Evolutionary conservation across 2,113 vertebrate genomes (phyloP), one percentile per base, ranked within the genome.

Genomic region (Elephas maximus): DNA sequence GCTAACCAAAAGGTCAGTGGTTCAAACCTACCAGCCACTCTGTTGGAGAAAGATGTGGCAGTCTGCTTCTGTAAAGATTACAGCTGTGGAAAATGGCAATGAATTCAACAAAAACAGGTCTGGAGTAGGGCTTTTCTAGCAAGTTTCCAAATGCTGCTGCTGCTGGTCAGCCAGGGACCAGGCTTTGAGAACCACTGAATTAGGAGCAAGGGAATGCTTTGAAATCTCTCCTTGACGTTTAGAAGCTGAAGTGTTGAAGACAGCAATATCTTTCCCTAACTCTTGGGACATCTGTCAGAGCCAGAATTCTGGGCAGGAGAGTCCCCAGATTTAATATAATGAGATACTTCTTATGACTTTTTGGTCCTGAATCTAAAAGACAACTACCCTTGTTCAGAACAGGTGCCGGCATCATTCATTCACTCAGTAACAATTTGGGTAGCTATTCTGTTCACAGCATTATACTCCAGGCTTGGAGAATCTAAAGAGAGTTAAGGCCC

Each of bases 351-450:
- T 37, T 77, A 67, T 21, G 12, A 84, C 62, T 21, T 82, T 87
- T 28, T 62, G 23, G 87, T 71, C 78, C 33, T 78, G 41, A 74
- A 80, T 82, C 69, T 94, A n/a, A 93, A 94, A 84, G 71, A 9
- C 44, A 62, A 83, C 10, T 63, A 44, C 60, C 12, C n/a, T 86
- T 62, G 48, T 77, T 63, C 63, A 82, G 67, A 74, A 83, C 6
- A 69, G n/a, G 48, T 41, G 5, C 76, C 94, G 44, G 21, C 8
- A 71, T 65, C 45, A 65, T 41, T 53, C 28, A 80, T 76, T 74
- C 51, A 48, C 74, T 45, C 37, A 30, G 2, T 67, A 41, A 88
- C 21, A 63, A 33, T 92, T 44, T 69, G 57, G 11, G 81, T n/a
- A 73, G 63, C 69, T 80, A 0, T 81, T 76, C 60, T 65, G 37